Conservation (phyloP, 2,888 invertebrate species). For the Hydriomena furcata region DNA sequence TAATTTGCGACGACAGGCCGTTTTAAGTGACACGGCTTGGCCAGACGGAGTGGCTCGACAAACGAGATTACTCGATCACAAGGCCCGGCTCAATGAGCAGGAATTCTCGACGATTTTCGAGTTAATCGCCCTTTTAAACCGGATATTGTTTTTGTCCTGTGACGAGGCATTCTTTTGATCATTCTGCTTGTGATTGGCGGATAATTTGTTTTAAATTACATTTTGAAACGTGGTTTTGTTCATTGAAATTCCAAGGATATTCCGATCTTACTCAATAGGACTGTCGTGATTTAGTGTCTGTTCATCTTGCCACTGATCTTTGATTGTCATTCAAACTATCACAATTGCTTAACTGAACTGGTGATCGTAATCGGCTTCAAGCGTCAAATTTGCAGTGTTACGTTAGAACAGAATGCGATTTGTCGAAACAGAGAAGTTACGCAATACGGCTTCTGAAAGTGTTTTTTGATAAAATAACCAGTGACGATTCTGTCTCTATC, state of each 20-base stretch:
- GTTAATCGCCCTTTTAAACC: conserved; percentile 32
- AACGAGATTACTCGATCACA: conserved; percentile 27
- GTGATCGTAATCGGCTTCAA: no score
- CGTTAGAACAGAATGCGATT: no score
- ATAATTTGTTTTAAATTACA: conserved; percentile 12
- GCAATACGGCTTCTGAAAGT: no score
- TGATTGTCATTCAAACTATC: no score
- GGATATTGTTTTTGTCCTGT: conserved; percentile 33
- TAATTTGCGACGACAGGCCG: conserved; percentile 1
- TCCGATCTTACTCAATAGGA: no score
- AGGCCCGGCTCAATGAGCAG: conserved; percentile 28
- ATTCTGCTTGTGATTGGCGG: conserved; percentile 13
- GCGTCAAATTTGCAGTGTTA: no score
- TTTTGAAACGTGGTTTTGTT: not conserved
- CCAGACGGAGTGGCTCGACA: conserved; percentile 20
- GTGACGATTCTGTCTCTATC: no score
- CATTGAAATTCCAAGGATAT: not conserved
- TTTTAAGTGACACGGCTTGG: not conserved
- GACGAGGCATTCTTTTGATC: conserved; percentile 29
- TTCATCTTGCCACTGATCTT: no score
- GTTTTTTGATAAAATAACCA: no score
- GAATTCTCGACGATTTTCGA: conserved; percentile 32
- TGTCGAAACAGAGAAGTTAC: no score
- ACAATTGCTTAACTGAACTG: no score
- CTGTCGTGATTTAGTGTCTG: no score